Percentiles rank a stretch among this genome's conserved stretches.
Conservation (phyloP, 2,797 vertebrate genomes). For the Lerista edwardsae region DNA sequence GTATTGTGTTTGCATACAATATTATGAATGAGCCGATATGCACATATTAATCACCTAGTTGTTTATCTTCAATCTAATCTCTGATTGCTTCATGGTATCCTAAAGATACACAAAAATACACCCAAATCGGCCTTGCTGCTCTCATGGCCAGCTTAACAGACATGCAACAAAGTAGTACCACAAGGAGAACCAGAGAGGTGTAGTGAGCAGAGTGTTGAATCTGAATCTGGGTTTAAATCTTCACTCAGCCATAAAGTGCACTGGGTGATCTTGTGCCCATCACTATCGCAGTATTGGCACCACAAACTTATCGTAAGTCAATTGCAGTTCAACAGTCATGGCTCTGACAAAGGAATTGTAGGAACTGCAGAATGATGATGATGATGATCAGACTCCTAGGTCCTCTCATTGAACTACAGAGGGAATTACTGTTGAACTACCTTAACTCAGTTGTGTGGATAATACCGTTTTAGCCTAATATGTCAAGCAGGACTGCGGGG, state of each 20-base stretch:
- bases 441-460: background rate
- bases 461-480: background rate
- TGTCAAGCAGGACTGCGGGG: background rate
- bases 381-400: background rate
- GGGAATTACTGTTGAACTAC: background rate
- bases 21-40: no score
- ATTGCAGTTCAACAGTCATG: background rate
- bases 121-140: background rate
- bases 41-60: no score
- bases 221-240: no score
- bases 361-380: background rate
- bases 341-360: background rate
- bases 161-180: no score
- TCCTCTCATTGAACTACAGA: background rate
- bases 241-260: no score
- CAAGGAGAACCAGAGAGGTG: background rate
- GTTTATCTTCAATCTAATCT: no score
- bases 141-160: background rate
- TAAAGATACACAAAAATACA: background rate
- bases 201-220: background rate
- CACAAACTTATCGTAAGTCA: no score
- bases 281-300: background rate
- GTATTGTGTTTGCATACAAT: background rate
- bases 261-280: background rate
- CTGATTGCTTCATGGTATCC: background rate